Base-by-base conservation (phyloP, 2,113 vertebrate species). In the Xerus inauris region DNA sequence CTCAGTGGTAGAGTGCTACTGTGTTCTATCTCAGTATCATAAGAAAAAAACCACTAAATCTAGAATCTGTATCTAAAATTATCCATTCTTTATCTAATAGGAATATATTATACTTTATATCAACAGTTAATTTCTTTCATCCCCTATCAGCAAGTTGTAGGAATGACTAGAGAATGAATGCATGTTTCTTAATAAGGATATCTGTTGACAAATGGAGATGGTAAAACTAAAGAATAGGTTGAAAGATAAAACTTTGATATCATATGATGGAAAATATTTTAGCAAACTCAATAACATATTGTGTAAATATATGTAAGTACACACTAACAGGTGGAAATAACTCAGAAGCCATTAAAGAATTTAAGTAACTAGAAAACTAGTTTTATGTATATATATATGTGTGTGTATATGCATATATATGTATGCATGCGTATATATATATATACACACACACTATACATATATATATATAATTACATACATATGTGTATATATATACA, bases 91-190 rank as follows among this genome's bases (percentile, higher is more conserved):
- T 75, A 65, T 87, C 64, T 89, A 35, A n/a, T 45, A 69, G 35
- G 65, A 94, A 51, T 73, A 42, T 89, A 24, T 97, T 65, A 24
- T 6, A 26, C 14, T 45, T 38, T 64, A 20, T 28, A 93, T 83
- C 64, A 89, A 0, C 11, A 85, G 17, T 51, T 84, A 9, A 20
- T 95, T 92, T 57, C 51, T 87, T 64, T 87, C 64, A 59, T 85
- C 84, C n/a, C 88, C 40, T 91, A 9, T 90, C 86, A 96, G 59
- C 71, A 97, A 40, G 5, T 59, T 90, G 57, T 72, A 82, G 30
- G 76, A 72, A 17, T 62, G 35, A 89, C 47, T 79, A 62, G 72
- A 92, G 28, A 69, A 47, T 62, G 32, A 64, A 45, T 62, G 26
- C 19, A 40, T 94, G 47, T 69, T 82, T 86, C 45, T 90, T 93